Percentiles rank a stretch among this genome's conserved stretches.
These are phyloP conservation scores for Temnothorax ravouxi DNA, from an alignment of 2,888 invertebrate genomes.

Conservation along the genomic window DNA sequence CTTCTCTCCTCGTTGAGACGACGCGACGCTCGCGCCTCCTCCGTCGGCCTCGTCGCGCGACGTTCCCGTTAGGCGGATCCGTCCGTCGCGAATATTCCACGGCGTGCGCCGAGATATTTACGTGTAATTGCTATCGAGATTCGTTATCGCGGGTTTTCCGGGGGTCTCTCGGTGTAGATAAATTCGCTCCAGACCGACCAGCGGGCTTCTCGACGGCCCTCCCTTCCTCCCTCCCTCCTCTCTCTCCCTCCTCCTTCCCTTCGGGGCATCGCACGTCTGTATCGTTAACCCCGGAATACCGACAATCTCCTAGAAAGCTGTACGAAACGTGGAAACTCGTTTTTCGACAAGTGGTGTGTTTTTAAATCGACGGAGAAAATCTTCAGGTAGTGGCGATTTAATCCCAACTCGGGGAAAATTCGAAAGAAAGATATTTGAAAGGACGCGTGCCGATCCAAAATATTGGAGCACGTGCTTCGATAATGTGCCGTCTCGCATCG, in stretches of 20 bases:
- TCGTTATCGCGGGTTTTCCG: neutral
- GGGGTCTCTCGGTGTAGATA: too few relatives aligned
- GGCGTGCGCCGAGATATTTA: neutral
- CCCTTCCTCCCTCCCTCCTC: neutral
- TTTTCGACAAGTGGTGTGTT: too few relatives aligned
- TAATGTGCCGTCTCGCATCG: neutral
- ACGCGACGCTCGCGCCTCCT: conserved; percentile 13
- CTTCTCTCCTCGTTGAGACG: conserved; percentile 4
- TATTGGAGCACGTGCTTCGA: neutral
- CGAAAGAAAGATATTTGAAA: neutral
- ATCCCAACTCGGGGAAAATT: neutral
- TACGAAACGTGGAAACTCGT: neutral
- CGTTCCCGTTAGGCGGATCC: conserved; percentile 20
- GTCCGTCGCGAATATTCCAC: neutral
- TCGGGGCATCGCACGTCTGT: neutral
- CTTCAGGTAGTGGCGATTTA: neutral
- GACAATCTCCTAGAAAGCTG: neutral
- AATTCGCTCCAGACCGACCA: too few relatives aligned
- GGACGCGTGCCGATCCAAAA: neutral
- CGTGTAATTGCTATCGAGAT: neutral
- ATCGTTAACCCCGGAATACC: neutral
- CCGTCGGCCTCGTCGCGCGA: neutral
- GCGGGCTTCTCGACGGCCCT: conserved; percentile 1
- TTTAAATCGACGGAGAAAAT: neutral
- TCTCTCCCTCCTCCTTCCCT: neutral